A percentile compares a stretch with the other conserved stretches of the same genome.
phyloP scores from a whole-genome alignment of 2,113 vertebrate genomes.

The Rhinolophus sinicus region DNA sequence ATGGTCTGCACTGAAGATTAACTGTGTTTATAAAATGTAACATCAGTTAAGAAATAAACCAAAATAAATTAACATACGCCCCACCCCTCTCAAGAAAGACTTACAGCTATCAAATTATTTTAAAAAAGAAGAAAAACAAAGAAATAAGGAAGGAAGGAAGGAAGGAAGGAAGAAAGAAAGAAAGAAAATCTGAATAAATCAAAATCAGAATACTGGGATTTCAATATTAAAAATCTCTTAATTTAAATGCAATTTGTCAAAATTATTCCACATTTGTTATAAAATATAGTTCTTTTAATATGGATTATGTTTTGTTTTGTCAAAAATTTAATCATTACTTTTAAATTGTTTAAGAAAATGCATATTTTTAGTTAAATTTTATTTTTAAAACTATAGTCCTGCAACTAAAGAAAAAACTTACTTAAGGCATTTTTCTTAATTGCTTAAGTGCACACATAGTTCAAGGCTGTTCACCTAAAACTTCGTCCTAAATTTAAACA shows the following conservation, averaged over 20 bases:
- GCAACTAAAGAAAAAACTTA: not conserved
- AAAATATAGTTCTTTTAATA: slow-evolving; percentile 40
- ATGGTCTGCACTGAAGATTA: not conserved
- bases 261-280: slow-evolving; percentile 35
- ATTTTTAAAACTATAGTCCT: not conserved
- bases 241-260: slow-evolving; percentile 51
- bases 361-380: slow-evolving; percentile 35
- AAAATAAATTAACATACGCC: not conserved
- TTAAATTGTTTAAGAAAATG: slow-evolving; percentile 43
- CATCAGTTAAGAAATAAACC: not conserved
- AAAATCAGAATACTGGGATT: slow-evolving; percentile 2
- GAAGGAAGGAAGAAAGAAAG: not conserved
- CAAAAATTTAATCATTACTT: slow-evolving; percentile 39
- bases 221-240: slow-evolving; percentile 2
- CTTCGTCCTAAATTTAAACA: slow-evolving; percentile 39
- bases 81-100: not conserved
- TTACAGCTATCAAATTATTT: not conserved
- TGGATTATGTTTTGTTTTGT: slow-evolving; percentile 35
- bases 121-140: no score
- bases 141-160: no score
- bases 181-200: not conserved
- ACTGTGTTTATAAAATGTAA: not conserved
- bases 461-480: not conserved
- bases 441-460: not conserved
- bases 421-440: not conserved